Evolutionary conservation across 2,797 vertebrate species (phyloP).

Genomic region (Phrynocephalus guinanensis): DNA sequence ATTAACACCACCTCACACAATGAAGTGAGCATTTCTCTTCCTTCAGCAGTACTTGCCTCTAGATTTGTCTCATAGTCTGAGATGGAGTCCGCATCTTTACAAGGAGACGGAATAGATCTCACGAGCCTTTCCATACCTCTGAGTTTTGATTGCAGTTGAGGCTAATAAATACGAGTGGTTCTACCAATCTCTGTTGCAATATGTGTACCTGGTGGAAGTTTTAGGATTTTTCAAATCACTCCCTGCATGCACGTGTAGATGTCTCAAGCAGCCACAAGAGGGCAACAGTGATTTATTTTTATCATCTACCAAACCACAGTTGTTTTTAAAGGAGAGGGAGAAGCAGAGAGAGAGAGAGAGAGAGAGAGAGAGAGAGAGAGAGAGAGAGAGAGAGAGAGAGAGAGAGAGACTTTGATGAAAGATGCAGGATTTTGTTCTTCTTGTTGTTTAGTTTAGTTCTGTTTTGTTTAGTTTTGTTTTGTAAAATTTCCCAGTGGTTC

Average conservation of each 20-base stretch:
- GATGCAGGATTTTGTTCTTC: background rate
- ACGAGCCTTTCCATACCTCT: constrained; percentile 19
- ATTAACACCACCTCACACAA: too few relatives aligned
- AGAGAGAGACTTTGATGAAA: background rate
- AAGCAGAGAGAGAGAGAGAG: background rate
- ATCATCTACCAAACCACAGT: constrained; percentile 52
- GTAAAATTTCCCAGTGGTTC: background rate
- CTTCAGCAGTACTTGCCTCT: too few relatives aligned
- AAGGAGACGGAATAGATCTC: background rate
- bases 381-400: too few relatives aligned
- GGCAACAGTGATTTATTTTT: constrained; percentile 63
- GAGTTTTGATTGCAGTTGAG: constrained; percentile 20
- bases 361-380: too few relatives aligned
- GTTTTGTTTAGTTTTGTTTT: background rate
- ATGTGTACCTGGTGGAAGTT: background rate
- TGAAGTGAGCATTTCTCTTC: too few relatives aligned
- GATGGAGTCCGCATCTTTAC: too few relatives aligned
- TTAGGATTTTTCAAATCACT: constrained; percentile 8
- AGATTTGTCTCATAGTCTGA: too few relatives aligned
- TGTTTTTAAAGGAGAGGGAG: too few relatives aligned
- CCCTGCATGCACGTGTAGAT: constrained; percentile 45
- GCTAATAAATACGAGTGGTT: background rate
- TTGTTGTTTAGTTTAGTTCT: background rate
- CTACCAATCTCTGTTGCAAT: background rate
- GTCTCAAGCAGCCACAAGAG: constrained; percentile 58